A percentile compares a stretch with the other conserved stretches of the same genome.
phyloP scores from a whole-genome alignment of 2,113 vertebrate species.

The Manacus vitellinus region DNA sequence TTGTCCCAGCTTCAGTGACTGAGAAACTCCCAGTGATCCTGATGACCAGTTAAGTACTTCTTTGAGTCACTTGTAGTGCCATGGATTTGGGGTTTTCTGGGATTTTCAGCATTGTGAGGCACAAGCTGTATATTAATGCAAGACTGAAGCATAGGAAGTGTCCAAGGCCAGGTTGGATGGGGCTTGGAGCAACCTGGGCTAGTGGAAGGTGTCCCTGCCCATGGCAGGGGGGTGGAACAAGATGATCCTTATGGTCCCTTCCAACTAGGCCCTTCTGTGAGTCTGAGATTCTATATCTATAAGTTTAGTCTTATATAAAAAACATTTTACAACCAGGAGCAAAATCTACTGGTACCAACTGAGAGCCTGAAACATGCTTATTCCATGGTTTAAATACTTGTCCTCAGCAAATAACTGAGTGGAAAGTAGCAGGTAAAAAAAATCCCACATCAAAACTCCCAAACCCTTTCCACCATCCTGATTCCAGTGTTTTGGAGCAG shows the following conservation, averaged over 20 bases:
- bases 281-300: not conserved
- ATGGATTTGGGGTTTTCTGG: not conserved
- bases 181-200: not conserved
- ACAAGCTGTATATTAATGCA: not conserved
- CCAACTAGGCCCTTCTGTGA: not conserved
- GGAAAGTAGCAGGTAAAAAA: not conserved
- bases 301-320: not conserved
- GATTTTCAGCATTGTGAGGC: not conserved
- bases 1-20: not conserved
- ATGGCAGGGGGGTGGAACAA: not conserved
- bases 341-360: not conserved
- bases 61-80: not conserved
- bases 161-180: not conserved
- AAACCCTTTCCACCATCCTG: not conserved
- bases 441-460: not conserved
- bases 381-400: not conserved
- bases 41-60: not conserved
- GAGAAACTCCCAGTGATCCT: not conserved
- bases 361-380: not conserved
- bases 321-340: not conserved
- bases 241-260: not conserved
- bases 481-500: not conserved
- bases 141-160: not conserved
- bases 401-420: not conserved
- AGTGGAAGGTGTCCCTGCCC: not conserved